Base-by-base conservation (phyloP, 1,140 invertebrate species). In the Listronotus oregonensis region DNA sequence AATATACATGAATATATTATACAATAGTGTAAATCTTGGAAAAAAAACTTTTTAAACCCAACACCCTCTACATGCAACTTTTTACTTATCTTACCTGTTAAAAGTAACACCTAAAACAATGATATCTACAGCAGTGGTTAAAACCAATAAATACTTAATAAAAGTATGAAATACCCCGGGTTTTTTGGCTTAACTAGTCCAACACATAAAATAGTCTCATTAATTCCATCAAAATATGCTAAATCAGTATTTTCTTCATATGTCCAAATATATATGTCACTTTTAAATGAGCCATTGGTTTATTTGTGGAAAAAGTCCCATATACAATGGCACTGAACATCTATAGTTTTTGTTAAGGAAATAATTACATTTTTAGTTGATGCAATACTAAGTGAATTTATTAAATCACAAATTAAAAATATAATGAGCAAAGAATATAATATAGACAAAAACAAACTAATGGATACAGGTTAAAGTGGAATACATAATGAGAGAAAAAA, bases 211-310 rank as follows among this genome's bases (percentile, higher is more conserved):
- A 97, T 96, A 14, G 93, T 92, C 76, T 96, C 93, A 75, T 88
- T 92, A 0, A 96, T 81, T 0, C 94, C 93, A 86, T 97, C 94
- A 82, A 92, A 96, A 80, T 95, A 96, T 6, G 94, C 93, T 11
- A 96, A 86, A 85, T 97, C 94, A 66, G 87, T 85, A 31, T 92
- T 91, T 78, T 94, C 88, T 80, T 95, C 92, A 83, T 94, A 97
- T 43, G 91, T 90, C 95, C 95, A 98, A 1, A 98, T 86, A 83
- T 97, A 99, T 70, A 99, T 93, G 82, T 98, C 95, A 75, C 93
- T 97, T 76, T 99, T 97, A 74, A 99, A 95, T 94, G 17, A 99
- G 80, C 96, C 96, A 99, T 0, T 97, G 85, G 27, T 89, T 90
- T 70, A 99, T 97, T 78, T 97, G 95, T 60, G 95, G 91, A 82